Percentiles rank a stretch among this genome's conserved stretches.
Evolutionary conservation across 2,113 vertebrate genomes (phyloP).

Genomic region (Manacus vitellinus): DNA sequence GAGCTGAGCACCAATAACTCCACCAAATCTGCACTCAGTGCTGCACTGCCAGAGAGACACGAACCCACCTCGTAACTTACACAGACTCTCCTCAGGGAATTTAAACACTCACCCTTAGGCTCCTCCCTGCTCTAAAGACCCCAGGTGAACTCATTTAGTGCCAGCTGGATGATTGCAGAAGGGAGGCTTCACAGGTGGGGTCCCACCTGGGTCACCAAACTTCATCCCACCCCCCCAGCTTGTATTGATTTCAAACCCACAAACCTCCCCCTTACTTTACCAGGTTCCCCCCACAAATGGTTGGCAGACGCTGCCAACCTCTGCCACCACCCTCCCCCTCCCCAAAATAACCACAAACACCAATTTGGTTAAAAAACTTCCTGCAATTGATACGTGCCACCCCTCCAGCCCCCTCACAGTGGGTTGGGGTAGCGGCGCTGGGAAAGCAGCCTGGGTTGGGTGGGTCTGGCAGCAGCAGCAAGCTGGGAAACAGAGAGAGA

Average conservation of each 20-base stretch:
- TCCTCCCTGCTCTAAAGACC: not conserved
- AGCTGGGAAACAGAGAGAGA: slow-evolving; percentile 52
- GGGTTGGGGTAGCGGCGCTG: slow-evolving; percentile 61
- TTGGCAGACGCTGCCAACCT: not conserved
- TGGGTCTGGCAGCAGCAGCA: not conserved
- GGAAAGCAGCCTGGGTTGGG: slow-evolving; percentile 48
- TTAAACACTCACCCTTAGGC: not conserved
- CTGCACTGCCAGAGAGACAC: not conserved
- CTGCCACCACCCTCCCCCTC: too few relatives aligned
- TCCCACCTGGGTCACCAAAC: not conserved
- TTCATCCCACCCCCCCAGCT: not conserved
- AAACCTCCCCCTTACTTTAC: not conserved
- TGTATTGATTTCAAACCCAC: not conserved
- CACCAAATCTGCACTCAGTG: not conserved
- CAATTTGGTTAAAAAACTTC: not conserved
- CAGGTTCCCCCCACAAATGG: not conserved
- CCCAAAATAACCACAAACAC: not conserved
- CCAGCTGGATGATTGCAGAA: not conserved
- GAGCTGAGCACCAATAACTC: not conserved
- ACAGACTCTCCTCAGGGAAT: not conserved
- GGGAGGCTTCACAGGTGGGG: not conserved
- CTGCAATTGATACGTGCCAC: fast-evolving
- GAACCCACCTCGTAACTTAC: not conserved
- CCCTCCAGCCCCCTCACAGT: not conserved
- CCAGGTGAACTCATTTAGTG: not conserved